phyloP scores from a whole-genome alignment of 2,797 vertebrate species.

The Oreortyx pictus region DNA sequence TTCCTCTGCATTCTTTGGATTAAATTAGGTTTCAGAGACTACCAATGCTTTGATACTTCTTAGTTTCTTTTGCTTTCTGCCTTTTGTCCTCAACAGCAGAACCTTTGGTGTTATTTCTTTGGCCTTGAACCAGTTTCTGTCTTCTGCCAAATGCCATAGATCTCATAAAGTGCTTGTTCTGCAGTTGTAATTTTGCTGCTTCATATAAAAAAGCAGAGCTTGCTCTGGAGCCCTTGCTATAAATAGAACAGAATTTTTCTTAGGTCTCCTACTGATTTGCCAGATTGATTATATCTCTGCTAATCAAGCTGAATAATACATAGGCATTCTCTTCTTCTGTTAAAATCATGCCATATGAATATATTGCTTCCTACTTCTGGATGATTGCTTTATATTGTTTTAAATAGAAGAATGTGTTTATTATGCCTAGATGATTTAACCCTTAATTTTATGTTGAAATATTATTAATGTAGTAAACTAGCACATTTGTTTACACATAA shows the following conservation, averaged over 20 bases:
- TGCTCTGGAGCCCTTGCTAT: slow-evolving; percentile 69
- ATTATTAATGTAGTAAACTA: not conserved
- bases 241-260: slow-evolving; percentile 76
- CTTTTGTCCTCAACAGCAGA: slow-evolving; percentile 1
- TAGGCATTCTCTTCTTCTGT: slow-evolving; percentile 16
- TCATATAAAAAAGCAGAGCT: slow-evolving; percentile 65
- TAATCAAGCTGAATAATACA: slow-evolving; percentile 71
- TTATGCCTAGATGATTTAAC: not conserved
- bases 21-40: slow-evolving; percentile 30
- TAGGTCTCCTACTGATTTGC: slow-evolving; percentile 67
- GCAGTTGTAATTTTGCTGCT: slow-evolving; percentile 77
- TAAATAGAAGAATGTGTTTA: not conserved
- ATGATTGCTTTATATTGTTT: slow-evolving; percentile 20
- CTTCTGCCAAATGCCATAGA: slow-evolving; percentile 67
- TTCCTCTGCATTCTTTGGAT: not conserved
- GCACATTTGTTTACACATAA: not conserved
- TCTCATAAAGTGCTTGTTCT: slow-evolving; percentile 76
- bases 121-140: slow-evolving; percentile 72
- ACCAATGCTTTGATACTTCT: not conserved
- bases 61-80: not conserved
- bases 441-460: not conserved
- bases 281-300: slow-evolving; percentile 70
- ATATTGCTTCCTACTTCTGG: slow-evolving; percentile 6
- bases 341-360: slow-evolving; percentile 16
- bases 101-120: slow-evolving; percentile 61